A percentile compares a stretch with the other conserved stretches of the same genome.
phyloP scores from a whole-genome alignment of 37 sponge, comb jelly and placozoan genomes.

The Amphimedon queenslandica region DNA sequence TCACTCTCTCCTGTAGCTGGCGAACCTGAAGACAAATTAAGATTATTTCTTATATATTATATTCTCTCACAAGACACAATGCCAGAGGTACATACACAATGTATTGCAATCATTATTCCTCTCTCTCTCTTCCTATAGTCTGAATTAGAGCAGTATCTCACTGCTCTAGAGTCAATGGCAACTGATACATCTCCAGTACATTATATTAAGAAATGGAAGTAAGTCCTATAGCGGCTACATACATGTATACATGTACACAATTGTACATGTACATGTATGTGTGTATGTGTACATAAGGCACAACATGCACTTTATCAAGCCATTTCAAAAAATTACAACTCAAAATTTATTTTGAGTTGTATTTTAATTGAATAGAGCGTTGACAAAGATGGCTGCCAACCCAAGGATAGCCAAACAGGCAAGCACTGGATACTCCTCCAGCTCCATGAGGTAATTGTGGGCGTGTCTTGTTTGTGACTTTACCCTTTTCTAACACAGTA shows the following conservation, averaged over 20 bases:
- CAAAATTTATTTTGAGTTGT: background rate
- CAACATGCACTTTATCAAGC: no score
- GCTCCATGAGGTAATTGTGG: conserved; percentile 7
- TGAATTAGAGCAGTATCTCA: conserved; percentile 45
- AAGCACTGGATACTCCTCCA: background rate
- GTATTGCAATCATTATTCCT: background rate
- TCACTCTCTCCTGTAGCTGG: conserved; percentile 47
- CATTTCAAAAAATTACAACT: no score
- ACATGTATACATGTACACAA: no score
- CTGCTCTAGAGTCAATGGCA: conserved; percentile 62
- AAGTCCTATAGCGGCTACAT: background rate
- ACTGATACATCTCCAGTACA: conserved; percentile 46
- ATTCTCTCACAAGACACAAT: conserved; percentile 63
- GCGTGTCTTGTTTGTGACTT: background rate
- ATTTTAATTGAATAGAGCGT: conserved; percentile 25
- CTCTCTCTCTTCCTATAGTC: conserved; percentile 25
- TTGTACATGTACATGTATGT: no score
- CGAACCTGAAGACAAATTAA: conserved; percentile 85
- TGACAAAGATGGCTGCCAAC: conserved; percentile 45
- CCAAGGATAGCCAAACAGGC: conserved; percentile 38
- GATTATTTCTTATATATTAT: conserved; percentile 93
- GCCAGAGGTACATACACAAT: conserved; percentile 48
- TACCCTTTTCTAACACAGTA: conserved; percentile 8
- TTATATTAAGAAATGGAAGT: conserved; percentile 90
- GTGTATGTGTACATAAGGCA: no score